phyloP scores from a whole-genome alignment of 2,797 vertebrate species.

The Spatula clypeata region DNA sequence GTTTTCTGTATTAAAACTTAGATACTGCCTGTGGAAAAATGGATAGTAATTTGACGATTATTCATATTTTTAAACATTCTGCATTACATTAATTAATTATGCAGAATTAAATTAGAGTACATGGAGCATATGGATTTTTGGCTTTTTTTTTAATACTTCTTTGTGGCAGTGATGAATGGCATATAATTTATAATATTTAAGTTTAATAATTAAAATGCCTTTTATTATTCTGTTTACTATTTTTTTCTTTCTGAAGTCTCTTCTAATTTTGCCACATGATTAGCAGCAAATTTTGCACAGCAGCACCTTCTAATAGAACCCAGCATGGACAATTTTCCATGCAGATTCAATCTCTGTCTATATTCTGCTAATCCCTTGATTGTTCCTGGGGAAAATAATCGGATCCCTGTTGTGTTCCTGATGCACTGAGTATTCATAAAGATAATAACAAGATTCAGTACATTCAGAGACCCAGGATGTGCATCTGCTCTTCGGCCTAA shows the following conservation, averaged over 20 bases:
- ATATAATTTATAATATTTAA: conserved; percentile 74
- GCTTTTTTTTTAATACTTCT: conserved; percentile 49
- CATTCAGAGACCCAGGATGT: conserved; percentile 72
- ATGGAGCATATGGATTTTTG: conserved; percentile 53
- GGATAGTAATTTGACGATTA: conserved; percentile 70
- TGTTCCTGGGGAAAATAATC: conserved; percentile 83
- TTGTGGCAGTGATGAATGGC: conserved; percentile 72
- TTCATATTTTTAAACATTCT: conserved; percentile 61
- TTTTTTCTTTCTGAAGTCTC: conserved; percentile 72
- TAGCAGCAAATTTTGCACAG: conserved; percentile 85
- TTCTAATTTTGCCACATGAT: conserved; percentile 82
- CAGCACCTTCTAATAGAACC: conserved; percentile 89
- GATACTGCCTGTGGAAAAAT: conserved; percentile 20
- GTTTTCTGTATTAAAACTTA: conserved; percentile 59
- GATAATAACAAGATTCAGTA: conserved; percentile 81
- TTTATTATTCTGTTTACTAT: conserved; percentile 83
- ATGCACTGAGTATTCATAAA: conserved; percentile 81
- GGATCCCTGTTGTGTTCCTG: conserved; percentile 78
- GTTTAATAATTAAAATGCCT: conserved; percentile 82
- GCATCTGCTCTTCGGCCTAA: conserved; percentile 75
- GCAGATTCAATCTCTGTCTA: conserved; percentile 85
- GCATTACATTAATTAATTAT: conserved; percentile 64
- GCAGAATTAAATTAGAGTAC: conserved; percentile 70
- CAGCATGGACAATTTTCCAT: conserved; percentile 87
- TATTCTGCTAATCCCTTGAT: conserved; percentile 91